Evolutionary conservation across 2,797 vertebrate species (phyloP).

Genomic region (Ambastaia sidthimunki): DNA sequence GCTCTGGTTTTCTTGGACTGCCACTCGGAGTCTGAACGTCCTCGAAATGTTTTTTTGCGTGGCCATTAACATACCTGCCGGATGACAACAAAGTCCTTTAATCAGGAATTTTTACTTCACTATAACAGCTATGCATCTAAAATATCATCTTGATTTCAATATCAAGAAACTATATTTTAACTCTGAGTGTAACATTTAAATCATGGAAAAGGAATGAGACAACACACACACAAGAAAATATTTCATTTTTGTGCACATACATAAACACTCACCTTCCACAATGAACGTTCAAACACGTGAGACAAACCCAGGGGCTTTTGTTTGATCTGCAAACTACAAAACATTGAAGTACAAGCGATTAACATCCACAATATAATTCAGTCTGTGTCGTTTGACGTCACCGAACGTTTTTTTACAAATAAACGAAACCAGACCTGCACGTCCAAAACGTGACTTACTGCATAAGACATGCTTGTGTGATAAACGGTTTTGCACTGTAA

Average conservation of each 20-base stretch:
- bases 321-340: conserved; percentile 93
- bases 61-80: conserved; percentile 95
- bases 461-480: not conserved
- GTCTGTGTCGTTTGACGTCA: not conserved
- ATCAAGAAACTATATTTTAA: not conserved
- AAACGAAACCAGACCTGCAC: not conserved
- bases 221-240: not conserved
- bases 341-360: not conserved
- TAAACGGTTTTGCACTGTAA: not conserved
- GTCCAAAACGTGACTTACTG: not conserved
- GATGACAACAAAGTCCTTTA: not conserved
- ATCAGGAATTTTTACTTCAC: not conserved
- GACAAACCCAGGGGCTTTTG: conserved; percentile 98
- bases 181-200: not conserved
- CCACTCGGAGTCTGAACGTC: conserved; percentile 82
- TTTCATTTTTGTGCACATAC: not conserved
- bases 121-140: not conserved
- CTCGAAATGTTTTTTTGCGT: conserved; percentile 98
- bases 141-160: not conserved
- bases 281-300: conserved; percentile 94
- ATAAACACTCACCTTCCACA: conserved; percentile 89
- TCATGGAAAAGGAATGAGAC: not conserved
- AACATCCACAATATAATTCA: not conserved
- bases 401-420: not conserved
- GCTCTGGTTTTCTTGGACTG: conserved; percentile 86